These are phyloP conservation scores for Chiloscyllium punctatum DNA, from an alignment of 2,797 vertebrate genomes.

Conservation along the genomic window DNA sequence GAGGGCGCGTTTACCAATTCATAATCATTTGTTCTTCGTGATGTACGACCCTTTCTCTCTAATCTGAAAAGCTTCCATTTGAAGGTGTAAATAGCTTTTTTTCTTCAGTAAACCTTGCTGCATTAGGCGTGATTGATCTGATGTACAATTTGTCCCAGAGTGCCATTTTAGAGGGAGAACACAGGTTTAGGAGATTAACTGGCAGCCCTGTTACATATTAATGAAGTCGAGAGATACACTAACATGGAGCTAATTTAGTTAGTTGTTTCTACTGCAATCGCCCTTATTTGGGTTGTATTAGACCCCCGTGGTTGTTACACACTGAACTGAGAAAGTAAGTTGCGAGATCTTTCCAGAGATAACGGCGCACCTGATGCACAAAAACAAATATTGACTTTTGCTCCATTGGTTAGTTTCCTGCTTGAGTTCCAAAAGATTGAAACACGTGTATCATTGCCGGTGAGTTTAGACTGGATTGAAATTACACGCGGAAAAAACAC, in stretches of 20 bases:
- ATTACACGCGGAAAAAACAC: not conserved
- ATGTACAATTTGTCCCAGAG: slow-evolving; percentile 74
- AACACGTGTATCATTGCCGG: not conserved
- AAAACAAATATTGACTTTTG: slow-evolving; percentile 76
- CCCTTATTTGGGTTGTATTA: slow-evolving; percentile 62
- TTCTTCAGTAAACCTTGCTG: slow-evolving; percentile 68
- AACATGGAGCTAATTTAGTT: slow-evolving; percentile 77
- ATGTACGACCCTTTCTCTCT: slow-evolving; percentile 76
- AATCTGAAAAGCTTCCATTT: slow-evolving; percentile 78
- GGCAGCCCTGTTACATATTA: slow-evolving; percentile 73
- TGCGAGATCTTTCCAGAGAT: slow-evolving; percentile 62
- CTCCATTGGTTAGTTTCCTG: slow-evolving; percentile 59
- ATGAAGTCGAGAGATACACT: slow-evolving; percentile 70
- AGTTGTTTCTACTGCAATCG: slow-evolving; percentile 70
- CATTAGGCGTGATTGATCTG: slow-evolving; percentile 77
- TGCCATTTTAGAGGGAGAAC: slow-evolving; percentile 73
- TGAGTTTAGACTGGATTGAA: not conserved
- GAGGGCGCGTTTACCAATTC: slow-evolving; percentile 74
- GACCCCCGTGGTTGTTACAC: slow-evolving; percentile 69
- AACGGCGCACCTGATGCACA: slow-evolving; percentile 66
- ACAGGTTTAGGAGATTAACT: slow-evolving; percentile 73
- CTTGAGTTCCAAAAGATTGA: slow-evolving; percentile 39
- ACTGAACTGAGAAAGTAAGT: slow-evolving; percentile 71
- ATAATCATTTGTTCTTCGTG: slow-evolving; percentile 79
- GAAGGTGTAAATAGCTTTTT: slow-evolving; percentile 73